Evolutionary conservation across 2,797 vertebrate species (phyloP).

Genomic region (Microchirus variegatus): DNA sequence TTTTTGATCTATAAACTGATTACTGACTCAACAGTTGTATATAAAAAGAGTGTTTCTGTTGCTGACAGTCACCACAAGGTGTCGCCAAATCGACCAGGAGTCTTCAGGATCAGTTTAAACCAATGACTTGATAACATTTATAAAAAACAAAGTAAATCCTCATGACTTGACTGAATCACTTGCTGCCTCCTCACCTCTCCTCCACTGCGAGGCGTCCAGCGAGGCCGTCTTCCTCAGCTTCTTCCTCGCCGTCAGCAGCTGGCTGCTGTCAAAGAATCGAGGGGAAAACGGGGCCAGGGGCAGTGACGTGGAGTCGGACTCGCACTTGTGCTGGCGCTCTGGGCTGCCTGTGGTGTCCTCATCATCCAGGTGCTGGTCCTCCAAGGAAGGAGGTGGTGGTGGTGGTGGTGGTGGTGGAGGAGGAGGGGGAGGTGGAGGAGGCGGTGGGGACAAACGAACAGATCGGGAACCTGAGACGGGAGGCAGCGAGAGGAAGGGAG

Average conservation of each 20-base stretch:
- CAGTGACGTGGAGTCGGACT: conserved; percentile 77
- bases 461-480: conserved; percentile 47
- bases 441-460: conserved; percentile 44
- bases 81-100: background rate
- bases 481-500: conserved; percentile 71
- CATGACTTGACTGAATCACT: background rate
- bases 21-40: too few species aligned
- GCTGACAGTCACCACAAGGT: background rate
- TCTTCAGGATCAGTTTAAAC: background rate
- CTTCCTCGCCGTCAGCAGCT: conserved; percentile 92
- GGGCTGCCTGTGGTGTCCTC: conserved; percentile 56
- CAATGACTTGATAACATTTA: background rate
- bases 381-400: conserved; percentile 75
- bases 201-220: conserved; percentile 89
- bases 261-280: conserved; percentile 94
- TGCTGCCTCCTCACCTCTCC: conserved; percentile 83
- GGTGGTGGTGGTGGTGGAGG: conserved; percentile 75
- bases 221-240: conserved; percentile 93
- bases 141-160: background rate
- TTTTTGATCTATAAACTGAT: too few species aligned
- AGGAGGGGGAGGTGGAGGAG: conserved; percentile 63
- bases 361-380: conserved; percentile 64
- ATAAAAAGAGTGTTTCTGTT: background rate
- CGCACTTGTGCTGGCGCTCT: conserved; percentile 49
- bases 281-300: conserved; percentile 83